Conservation (phyloP, 2,797 vertebrate genomes). For the Aratinga solstitialis region DNA sequence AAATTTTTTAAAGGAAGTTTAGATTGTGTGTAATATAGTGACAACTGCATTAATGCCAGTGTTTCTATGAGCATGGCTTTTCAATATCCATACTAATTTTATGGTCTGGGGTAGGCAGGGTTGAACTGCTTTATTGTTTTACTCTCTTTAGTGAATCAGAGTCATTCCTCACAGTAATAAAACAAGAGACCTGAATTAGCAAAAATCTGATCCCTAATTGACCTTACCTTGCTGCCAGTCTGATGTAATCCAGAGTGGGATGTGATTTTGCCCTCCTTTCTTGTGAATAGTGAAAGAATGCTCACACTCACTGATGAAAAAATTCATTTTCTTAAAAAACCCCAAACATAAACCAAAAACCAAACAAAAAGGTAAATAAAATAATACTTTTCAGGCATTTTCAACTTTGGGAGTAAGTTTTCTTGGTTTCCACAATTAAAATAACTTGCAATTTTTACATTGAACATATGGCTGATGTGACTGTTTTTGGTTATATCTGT, state of each 20-base stretch:
- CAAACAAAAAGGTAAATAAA: too few species aligned
- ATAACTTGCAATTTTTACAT: neutral
- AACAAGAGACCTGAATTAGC: constrained; percentile 39
- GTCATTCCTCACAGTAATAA: constrained; percentile 40
- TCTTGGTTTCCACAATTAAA: neutral
- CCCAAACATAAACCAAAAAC: neutral
- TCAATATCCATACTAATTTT: neutral
- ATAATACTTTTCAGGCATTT: neutral
- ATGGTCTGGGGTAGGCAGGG: neutral
- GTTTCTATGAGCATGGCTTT: neutral
- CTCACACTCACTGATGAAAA: neutral
- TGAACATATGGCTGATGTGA: neutral
- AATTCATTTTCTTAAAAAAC: neutral
- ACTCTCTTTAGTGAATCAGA: constrained; percentile 18
- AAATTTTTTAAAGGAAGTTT: neutral
- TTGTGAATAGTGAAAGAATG: neutral
- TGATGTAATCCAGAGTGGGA: constrained; percentile 42
- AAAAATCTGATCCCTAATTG: constrained; percentile 50
- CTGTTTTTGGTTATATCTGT: neutral
- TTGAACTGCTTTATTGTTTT: constrained; percentile 18
- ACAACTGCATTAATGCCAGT: neutral
- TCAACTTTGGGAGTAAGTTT: neutral
- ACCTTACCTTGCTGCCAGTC: constrained; percentile 36
- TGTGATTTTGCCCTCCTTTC: neutral
- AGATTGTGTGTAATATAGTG: neutral